These are phyloP conservation scores for Aplysia californica DNA, from an alignment of 1,140 invertebrate species.

Conservation along the genomic window DNA sequence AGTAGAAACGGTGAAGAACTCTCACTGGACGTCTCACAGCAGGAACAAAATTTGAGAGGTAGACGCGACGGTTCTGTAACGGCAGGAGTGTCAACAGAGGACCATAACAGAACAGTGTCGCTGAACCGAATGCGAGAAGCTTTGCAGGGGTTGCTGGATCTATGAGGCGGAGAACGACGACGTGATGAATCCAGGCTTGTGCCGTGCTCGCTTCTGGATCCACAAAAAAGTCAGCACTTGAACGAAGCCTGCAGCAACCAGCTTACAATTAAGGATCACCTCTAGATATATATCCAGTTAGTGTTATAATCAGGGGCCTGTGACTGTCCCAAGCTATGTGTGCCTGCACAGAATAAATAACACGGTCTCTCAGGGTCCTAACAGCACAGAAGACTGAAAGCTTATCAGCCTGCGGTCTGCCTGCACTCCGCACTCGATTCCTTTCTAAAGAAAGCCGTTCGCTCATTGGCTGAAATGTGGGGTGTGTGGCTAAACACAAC, in stretches of 20 bases:
- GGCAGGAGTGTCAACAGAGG: background rate
- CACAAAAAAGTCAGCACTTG: too few species aligned
- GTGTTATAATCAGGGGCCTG: background rate
- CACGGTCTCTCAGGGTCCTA: background rate
- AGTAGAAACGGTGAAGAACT: background rate
- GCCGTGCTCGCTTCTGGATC: too few species aligned
- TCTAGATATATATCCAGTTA: background rate
- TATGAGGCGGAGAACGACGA: too few species aligned
- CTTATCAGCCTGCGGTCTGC: background rate
- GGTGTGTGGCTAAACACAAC: background rate
- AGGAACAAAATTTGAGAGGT: background rate
- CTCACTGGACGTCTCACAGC: background rate
- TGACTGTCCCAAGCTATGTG: background rate
- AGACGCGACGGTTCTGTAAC: background rate
- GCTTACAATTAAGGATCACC: too few species aligned
- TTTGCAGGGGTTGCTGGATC: too few species aligned
- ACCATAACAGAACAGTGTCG: background rate
- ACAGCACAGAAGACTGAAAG: background rate
- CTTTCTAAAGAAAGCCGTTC: background rate
- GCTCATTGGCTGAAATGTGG: constrained; percentile 20
- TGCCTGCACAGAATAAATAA: background rate
- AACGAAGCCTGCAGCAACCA: too few species aligned
- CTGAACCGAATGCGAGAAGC: background rate
- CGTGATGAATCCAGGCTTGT: too few species aligned
- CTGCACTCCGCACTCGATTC: background rate